Base-by-base conservation (phyloP, 2,888 invertebrate species). In the Cephonodes hylas region DNA sequence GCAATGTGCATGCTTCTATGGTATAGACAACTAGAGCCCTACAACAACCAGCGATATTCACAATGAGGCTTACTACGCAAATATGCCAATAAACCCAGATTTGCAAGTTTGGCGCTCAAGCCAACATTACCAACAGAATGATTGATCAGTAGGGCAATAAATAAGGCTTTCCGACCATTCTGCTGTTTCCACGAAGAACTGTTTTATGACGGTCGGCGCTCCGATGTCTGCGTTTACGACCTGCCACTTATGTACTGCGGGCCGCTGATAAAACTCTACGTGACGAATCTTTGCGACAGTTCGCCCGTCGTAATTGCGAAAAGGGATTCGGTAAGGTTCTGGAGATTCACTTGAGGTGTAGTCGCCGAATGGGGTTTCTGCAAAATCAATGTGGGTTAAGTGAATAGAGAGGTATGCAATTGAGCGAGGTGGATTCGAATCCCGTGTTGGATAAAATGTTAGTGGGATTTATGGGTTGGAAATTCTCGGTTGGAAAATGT, bases 161-260 rank as follows among this genome's bases (percentile, higher is more conserved):
- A 53, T 53, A 31, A 53, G 31, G 53, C 53, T 31, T 53, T 53
- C 53, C 53, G 31, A 27, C 8, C 53, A 53, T 18, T 31, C 18
- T 31, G 53, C 46, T 25, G 46, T 53, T 53, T 53, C 53, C 53
- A 53, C 31, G 23, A 46, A 46, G 53, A 53, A 27, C 27, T 6
- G 27, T 53, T 53, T 46, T 53, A 53, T 31, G 53, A 53, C 31
- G 53, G 53, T 53, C 53, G 53, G 27, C 46, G 46, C 31, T 31
- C 53, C 27, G 53, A 27, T 53, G 18, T 31, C 53, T 25, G 46
- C 31, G 31, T 53, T 53, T 53, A 53, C 53, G 53, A 53, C 10
- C 8, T 27, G 4, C 3, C 53, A 31, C 53, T 53, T 53, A 53
- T 53, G 53, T 53, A 53, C 53, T 27, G 53, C 8, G 18, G 23